Percentiles rank a stretch among this genome's conserved stretches.
Conservation (phyloP, 2,113 vertebrate genomes). For the Donacobius atricapilla region DNA sequence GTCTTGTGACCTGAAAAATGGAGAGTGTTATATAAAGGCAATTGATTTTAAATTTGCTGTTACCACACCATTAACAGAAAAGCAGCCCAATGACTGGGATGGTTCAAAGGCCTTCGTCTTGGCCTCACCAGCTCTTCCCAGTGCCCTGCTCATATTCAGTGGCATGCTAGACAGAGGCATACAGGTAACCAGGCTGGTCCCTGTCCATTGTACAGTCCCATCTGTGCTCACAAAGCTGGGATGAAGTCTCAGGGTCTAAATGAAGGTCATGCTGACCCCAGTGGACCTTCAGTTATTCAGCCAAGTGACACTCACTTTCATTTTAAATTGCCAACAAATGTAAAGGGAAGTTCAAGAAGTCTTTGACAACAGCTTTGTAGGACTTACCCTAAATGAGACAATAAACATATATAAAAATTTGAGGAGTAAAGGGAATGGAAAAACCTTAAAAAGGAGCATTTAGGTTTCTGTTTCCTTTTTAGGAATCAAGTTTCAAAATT, state of each 20-base stretch:
- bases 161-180: accelerated
- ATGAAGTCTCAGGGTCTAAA: neutral
- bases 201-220: accelerated
- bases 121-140: neutral
- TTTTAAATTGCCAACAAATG: neutral
- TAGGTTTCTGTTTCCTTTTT: neutral
- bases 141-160: accelerated
- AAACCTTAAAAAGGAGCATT: neutral
- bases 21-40: neutral
- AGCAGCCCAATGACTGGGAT: neutral
- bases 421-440: neutral
- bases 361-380: neutral
- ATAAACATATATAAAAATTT: neutral
- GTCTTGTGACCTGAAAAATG: neutral
- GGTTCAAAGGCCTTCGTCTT: neutral
- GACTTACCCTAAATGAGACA: neutral
- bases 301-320: accelerated
- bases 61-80: neutral
- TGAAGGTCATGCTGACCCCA: accelerated
- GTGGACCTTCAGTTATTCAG: neutral
- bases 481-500: neutral
- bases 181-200: accelerated
- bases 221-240: neutral
- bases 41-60: neutral
- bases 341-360: neutral